phyloP scores from a whole-genome alignment of 2,888 invertebrate genomes.

The Mythimna impura region DNA sequence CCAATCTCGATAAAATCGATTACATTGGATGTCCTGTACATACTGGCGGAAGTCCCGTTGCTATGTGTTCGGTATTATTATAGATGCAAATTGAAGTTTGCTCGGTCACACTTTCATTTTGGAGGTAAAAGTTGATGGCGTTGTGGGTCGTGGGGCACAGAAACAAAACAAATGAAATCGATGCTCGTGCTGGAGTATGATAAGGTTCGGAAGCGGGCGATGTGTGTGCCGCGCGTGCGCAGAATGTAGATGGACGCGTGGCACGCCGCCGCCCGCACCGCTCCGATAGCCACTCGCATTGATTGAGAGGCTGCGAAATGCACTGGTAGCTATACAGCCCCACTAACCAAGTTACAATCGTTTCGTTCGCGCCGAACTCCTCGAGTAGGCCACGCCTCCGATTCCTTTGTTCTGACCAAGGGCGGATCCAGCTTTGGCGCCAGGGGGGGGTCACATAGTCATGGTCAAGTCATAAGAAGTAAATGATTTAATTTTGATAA shows the following conservation, averaged over 20 bases:
- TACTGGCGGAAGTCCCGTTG: slow-evolving; percentile 6
- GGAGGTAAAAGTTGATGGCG: slow-evolving; percentile 42
- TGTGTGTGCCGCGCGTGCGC: slow-evolving; percentile 70
- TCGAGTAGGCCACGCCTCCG: too few relatives aligned
- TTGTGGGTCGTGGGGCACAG: slow-evolving; percentile 47
- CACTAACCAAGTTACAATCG: too few relatives aligned
- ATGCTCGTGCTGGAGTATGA: slow-evolving; percentile 48
- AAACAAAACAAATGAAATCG: slow-evolving; percentile 66
- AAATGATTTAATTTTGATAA: too few relatives aligned
- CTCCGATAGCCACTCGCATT: slow-evolving; percentile 10
- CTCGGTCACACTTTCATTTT: slow-evolving; percentile 37
- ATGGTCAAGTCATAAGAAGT: too few relatives aligned
- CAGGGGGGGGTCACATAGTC: too few relatives aligned
- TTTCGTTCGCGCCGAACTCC: too few relatives aligned
- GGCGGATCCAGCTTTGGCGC: too few relatives aligned
- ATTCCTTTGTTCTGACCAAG: too few relatives aligned
- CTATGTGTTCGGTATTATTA: not conserved
- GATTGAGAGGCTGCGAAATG: slow-evolving; percentile 26
- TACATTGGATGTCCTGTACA: slow-evolving; percentile 5
- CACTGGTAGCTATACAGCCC: slow-evolving; percentile 1
- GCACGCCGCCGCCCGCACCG: slow-evolving; percentile 43
- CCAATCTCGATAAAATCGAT: slow-evolving; percentile 18
- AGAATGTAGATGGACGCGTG: slow-evolving; percentile 63
- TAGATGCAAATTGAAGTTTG: slow-evolving; percentile 11
- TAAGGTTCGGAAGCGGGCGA: slow-evolving; percentile 49